Conservation (phyloP, 2,888 invertebrate genomes). For the Melipona beecheii region DNA sequence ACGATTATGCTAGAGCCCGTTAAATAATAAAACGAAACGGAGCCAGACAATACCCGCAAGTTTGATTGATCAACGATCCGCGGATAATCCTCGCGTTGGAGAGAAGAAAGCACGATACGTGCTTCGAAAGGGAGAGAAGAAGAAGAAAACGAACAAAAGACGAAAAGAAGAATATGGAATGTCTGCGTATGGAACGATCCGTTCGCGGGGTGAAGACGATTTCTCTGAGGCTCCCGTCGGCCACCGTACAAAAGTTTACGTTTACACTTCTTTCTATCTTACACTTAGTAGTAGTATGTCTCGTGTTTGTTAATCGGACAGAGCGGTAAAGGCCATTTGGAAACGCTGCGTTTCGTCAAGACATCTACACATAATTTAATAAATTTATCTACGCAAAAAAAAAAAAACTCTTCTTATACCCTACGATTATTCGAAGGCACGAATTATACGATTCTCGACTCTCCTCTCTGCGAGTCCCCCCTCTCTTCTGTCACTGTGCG, state of each 20-base stretch:
- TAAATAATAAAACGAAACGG: constrained; percentile 22
- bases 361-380: constrained; percentile 72
- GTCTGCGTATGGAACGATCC: constrained; percentile 80
- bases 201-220: constrained; percentile 63
- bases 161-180: constrained; percentile 72
- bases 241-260: constrained; percentile 66
- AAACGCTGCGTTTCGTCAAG: constrained; percentile 68
- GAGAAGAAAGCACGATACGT: constrained; percentile 6
- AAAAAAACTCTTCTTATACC: constrained; percentile 49
- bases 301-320: constrained; percentile 41
- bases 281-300: constrained; percentile 53
- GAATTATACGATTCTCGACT: constrained; percentile 59
- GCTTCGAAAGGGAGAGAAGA: background rate
- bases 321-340: constrained; percentile 70
- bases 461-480: background rate
- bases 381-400: constrained; percentile 66
- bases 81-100: constrained; percentile 13
- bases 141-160: too few species aligned
- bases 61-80: background rate
- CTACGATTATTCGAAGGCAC: constrained; percentile 77
- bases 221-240: constrained; percentile 73
- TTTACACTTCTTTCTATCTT: constrained; percentile 61
- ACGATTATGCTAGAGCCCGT: constrained; percentile 62
- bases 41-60: background rate
- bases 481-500: background rate